These are phyloP conservation scores for Sparus aurata DNA, from an alignment of 2,797 vertebrate species.

Conservation along the genomic window DNA sequence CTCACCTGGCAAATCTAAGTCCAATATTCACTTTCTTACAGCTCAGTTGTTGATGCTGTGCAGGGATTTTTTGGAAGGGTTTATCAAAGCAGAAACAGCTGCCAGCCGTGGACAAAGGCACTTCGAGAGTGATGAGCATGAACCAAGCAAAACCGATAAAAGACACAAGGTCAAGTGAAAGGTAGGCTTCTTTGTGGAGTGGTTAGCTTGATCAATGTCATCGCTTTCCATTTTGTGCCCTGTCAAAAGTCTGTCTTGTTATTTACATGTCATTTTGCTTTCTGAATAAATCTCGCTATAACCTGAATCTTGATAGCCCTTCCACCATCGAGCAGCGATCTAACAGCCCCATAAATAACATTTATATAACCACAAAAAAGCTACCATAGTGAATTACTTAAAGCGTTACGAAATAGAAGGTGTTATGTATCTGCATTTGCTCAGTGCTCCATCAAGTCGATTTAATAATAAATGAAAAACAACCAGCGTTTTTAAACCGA, in stretches of 20 bases:
- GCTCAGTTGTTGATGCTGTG: not conserved
- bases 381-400: too few species aligned
- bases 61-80: too few species aligned
- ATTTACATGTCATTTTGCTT: constrained; percentile 33
- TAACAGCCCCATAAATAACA: not conserved
- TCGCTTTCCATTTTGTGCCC: constrained; percentile 28
- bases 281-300: constrained; percentile 32
- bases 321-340: not conserved
- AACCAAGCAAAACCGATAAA: too few species aligned
- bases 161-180: too few species aligned
- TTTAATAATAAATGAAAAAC: too few species aligned
- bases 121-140: too few species aligned
- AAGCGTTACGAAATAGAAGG: too few species aligned
- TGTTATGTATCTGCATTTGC: too few species aligned
- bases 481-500: too few species aligned
- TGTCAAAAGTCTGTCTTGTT: constrained; percentile 2
- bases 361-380: not conserved
- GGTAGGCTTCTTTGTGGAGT: not conserved
- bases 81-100: too few species aligned
- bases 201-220: constrained; percentile 31
- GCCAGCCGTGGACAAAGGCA: too few species aligned
- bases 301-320: constrained; percentile 18
- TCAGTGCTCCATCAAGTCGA: too few species aligned
- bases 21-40: not conserved
- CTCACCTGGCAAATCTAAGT: not conserved